Base-by-base conservation (phyloP, 2,888 invertebrate genomes). In the Drosophila antonietae region DNA sequence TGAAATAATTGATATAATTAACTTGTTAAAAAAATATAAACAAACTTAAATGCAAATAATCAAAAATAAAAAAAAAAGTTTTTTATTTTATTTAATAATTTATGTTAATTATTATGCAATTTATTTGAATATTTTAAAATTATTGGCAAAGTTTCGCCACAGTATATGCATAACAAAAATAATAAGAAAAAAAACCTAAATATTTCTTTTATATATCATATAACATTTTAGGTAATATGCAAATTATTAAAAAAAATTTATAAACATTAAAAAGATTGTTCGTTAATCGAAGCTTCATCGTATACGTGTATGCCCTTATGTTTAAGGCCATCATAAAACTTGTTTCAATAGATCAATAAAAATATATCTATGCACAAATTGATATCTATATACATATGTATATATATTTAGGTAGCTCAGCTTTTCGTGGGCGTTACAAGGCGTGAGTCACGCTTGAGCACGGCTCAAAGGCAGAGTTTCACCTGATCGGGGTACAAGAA, bases 361-460 rank as follows among this genome's bases (percentile, higher is more conserved):
- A 5, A 46, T 59, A 60, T 43, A 60, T 43, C 28, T 15, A 14
- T 52, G 35, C 15, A 23, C 39, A 37, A 20, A 33, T 51, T 14
- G 41, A 31, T n/a, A 41, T 28, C 28, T 28, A 28, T 28, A 28
- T 28, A 28, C 6, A 28, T 28, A 28, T 6, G 28, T 28, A 28
- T 28, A 0, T 18, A 37, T 53, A 57, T 43, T 31, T 20, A n/a
- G n/a, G 1, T 61, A 61, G 62, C 31, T 33, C 12, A 12, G 31
- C 49, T n/a, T 18, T 10, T 12, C 44, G 83, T 86, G 73, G 83
- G 86, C 81, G 86, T 75, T 53, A 51, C 39, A 28, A 31, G 18
- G 20, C 35, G 20, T 86, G 83, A 83, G 69, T 86, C 87, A 83
- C 63, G 68, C n/a, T 67, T 52, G 44, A 41, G 46, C 46, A 51